phyloP scores from a whole-genome alignment of 2,888 invertebrate genomes.

The Spodoptera littoralis region DNA sequence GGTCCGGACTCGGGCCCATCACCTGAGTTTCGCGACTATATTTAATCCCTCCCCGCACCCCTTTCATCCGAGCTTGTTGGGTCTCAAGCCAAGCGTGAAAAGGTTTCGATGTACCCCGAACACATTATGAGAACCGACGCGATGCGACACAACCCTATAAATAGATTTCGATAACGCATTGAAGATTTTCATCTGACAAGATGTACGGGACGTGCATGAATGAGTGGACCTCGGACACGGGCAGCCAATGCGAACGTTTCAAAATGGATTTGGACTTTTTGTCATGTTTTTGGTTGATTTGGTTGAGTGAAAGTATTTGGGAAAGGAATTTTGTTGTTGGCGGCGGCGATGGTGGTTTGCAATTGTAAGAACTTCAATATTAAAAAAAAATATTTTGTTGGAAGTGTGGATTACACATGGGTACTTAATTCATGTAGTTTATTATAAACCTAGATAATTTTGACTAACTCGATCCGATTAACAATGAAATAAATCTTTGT shows the following conservation, averaged over 20 bases:
- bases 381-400: too few species aligned
- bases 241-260: conserved; percentile 15
- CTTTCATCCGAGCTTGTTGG: conserved; percentile 67
- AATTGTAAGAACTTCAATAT: too few species aligned
- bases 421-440: too few species aligned
- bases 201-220: conserved; percentile 32
- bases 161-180: conserved; percentile 59
- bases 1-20: conserved; percentile 55
- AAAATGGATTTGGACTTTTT: conserved; percentile 36
- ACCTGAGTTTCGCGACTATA: conserved; percentile 60
- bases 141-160: conserved; percentile 56
- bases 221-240: conserved; percentile 23
- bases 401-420: too few species aligned
- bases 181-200: conserved; percentile 48
- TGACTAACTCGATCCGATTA: too few species aligned
- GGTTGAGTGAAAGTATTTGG: conserved; percentile 18
- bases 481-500: too few species aligned
- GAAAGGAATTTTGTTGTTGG: conserved; percentile 7
- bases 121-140: conserved; percentile 55
- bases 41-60: conserved; percentile 54
- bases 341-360: not conserved
- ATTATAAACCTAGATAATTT: too few species aligned
- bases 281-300: conserved; percentile 34
- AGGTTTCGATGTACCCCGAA: conserved; percentile 67
- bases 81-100: conserved; percentile 75